Evolutionary conservation across 2,797 vertebrate genomes (phyloP).

Genomic region (Clamator glandarius): DNA sequence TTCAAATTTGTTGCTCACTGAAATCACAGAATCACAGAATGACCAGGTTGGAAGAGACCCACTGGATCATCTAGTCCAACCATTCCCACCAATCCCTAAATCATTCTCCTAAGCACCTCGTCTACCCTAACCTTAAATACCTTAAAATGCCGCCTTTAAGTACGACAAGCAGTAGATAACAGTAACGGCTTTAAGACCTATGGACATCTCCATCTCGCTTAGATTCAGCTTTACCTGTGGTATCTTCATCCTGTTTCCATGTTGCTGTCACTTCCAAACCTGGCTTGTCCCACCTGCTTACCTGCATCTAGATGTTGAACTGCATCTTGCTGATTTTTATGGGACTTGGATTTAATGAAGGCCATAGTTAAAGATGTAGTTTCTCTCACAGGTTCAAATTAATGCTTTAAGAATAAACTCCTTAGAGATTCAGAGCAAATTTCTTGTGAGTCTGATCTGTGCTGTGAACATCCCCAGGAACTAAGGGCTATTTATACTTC

Average conservation of each 20-base stretch:
- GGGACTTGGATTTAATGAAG: neutral
- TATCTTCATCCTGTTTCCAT: fast-evolving
- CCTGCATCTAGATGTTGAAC: neutral
- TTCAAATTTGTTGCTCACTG: neutral
- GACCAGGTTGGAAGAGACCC: too few species aligned
- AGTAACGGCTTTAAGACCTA: neutral
- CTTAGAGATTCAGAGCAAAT: neutral
- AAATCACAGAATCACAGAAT: too few species aligned
- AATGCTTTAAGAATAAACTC: neutral
- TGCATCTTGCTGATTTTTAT: neutral
- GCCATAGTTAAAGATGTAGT: neutral
- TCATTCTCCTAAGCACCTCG: too few species aligned
- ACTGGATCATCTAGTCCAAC: too few species aligned
- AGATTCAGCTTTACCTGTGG: neutral
- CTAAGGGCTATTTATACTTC: slow-evolving; percentile 42
- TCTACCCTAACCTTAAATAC: too few species aligned
- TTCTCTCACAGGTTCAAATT: neutral
- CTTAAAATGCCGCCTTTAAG: neutral
- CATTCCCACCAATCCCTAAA: too few species aligned
- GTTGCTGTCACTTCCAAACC: neutral
- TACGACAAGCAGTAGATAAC: neutral
- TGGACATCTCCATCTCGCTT: neutral
- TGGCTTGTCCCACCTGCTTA: neutral
- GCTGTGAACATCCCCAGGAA: slow-evolving; percentile 14
- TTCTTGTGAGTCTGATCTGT: slow-evolving; percentile 19